These are phyloP conservation scores for Pelecanoides urinatrix DNA, from an alignment of 2,113 vertebrate species.

Conservation along the genomic window DNA sequence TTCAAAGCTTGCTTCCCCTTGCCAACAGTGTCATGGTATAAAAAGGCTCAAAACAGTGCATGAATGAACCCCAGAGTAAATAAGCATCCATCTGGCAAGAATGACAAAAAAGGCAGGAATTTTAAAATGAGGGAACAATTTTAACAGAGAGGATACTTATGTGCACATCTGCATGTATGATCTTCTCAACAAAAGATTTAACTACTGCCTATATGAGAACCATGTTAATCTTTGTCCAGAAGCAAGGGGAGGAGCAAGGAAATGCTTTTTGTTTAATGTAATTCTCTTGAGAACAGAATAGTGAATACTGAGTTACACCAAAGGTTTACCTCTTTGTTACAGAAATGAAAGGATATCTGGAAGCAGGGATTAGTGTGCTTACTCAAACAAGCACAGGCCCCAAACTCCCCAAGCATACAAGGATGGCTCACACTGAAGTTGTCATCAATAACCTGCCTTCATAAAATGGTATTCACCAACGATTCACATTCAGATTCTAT, in stretches of 20 bases:
- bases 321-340: background rate
- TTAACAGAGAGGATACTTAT: background rate
- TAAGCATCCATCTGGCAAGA: background rate
- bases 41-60: background rate
- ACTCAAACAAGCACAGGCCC: background rate
- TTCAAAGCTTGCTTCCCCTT: background rate
- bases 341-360: background rate
- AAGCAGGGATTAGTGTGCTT: background rate
- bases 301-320: background rate
- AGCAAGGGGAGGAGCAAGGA: background rate
- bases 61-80: background rate
- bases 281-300: background rate
- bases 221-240: background rate
- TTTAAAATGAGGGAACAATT: background rate
- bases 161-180: background rate
- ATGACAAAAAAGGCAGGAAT: background rate
- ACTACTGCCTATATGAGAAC: background rate
- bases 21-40: background rate
- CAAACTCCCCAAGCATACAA: background rate
- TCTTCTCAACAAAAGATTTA: background rate
- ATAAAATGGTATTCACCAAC: background rate
- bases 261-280: background rate
- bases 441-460: background rate
- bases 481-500: background rate
- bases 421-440: background rate